phyloP scores from a whole-genome alignment of 1,140 invertebrate genomes.

The Psilanteris sp. region DNA sequence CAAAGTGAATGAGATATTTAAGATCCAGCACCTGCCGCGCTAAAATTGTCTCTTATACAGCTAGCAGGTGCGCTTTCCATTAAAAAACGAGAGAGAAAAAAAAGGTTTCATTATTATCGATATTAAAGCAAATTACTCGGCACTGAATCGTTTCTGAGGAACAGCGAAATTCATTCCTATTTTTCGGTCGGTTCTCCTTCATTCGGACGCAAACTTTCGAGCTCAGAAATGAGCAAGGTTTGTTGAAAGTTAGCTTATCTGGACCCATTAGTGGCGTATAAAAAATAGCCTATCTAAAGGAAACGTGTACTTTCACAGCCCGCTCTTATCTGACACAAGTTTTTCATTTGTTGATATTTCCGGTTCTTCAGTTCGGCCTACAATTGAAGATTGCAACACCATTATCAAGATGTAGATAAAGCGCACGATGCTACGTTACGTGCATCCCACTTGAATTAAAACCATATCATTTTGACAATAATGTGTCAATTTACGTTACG shows the following conservation, averaged over 20 bases:
- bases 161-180: slow-evolving; percentile 8
- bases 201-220: slow-evolving; percentile 5
- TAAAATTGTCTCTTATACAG: slow-evolving; percentile 9
- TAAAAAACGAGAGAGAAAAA: background rate
- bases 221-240: slow-evolving; percentile 7
- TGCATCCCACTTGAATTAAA: slow-evolving; percentile 20
- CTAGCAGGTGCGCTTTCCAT: slow-evolving; percentile 21
- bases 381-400: slow-evolving; percentile 42
- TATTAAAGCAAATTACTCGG: slow-evolving; percentile 28
- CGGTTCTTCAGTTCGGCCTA: slow-evolving; percentile 38
- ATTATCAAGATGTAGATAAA: slow-evolving; percentile 48
- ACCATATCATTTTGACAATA: slow-evolving; percentile 11
- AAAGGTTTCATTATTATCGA: slow-evolving; percentile 8
- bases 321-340: slow-evolving; percentile 49
- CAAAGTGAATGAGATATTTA: slow-evolving; percentile 5
- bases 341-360: slow-evolving; percentile 56
- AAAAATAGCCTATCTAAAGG: slow-evolving; percentile 47
- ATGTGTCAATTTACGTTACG: slow-evolving; percentile 28
- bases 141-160: slow-evolving; percentile 11
- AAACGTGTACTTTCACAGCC: slow-evolving; percentile 50
- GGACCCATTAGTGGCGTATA: slow-evolving; percentile 46
- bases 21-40: slow-evolving; percentile 14
- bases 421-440: slow-evolving; percentile 12
- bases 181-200: background rate
- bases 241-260: slow-evolving; percentile 51